Conservation (phyloP, 2,797 vertebrate genomes). For the Pterois miles region DNA sequence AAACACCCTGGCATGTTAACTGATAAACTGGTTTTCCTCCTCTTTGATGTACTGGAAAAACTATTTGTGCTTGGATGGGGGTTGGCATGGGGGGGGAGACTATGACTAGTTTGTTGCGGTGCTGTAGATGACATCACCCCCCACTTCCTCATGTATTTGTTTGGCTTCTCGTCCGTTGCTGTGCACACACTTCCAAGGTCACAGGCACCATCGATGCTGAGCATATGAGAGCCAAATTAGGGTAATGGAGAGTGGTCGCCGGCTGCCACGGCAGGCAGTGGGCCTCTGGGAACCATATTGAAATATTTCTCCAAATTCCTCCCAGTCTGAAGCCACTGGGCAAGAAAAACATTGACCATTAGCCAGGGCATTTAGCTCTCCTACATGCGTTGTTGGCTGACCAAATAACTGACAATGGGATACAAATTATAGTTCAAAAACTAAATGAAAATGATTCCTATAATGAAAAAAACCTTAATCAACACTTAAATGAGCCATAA, state of each 20-base stretch:
- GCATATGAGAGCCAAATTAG: conserved; percentile 30
- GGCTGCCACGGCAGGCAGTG: conserved; percentile 5
- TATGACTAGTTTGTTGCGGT: conserved; percentile 23
- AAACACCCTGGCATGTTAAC: conserved; percentile 55
- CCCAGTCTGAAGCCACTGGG: conserved; percentile 5
- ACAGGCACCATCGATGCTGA: conserved; percentile 21
- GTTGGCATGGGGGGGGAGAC: background rate
- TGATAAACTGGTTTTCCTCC: conserved; percentile 65
- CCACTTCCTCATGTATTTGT: conserved; percentile 55
- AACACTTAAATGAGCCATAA: background rate
- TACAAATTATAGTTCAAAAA: background rate
- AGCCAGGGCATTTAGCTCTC: background rate
- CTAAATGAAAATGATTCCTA: background rate
- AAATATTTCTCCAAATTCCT: conserved; percentile 28
- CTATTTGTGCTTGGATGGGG: conserved; percentile 14
- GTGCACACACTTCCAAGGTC: conserved; percentile 62
- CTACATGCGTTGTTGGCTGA: background rate
- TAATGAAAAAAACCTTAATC: background rate
- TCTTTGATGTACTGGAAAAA: conserved; percentile 64
- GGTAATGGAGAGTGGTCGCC: conserved; percentile 38
- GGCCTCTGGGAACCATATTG: conserved; percentile 23
- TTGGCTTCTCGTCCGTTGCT: conserved; percentile 53
- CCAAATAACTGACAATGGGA: background rate
- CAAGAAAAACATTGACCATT: conserved; percentile 16
- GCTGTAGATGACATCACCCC: conserved; percentile 62